A percentile compares a stretch with the other conserved stretches of the same genome.
These are phyloP conservation scores for Drosophila willistoni DNA, from an alignment of 1,140 invertebrate genomes.

Conservation along the genomic window DNA sequence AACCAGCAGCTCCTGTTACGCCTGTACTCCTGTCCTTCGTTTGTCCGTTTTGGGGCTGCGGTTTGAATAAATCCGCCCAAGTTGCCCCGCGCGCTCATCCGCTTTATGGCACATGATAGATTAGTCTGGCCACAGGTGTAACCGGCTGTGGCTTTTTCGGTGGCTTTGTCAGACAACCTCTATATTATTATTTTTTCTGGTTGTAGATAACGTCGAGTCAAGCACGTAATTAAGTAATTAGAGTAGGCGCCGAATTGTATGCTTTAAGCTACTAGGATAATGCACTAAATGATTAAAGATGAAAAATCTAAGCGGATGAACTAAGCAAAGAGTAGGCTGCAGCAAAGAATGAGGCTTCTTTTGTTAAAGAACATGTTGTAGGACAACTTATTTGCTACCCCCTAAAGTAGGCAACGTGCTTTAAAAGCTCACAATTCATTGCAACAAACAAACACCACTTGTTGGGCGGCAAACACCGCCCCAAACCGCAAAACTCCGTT, in stretches of 20 bases:
- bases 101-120: constrained; percentile 80
- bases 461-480: constrained; percentile 56
- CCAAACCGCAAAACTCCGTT: constrained; percentile 58
- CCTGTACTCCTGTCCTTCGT: not conserved
- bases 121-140: constrained; percentile 76
- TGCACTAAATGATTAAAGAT: not conserved
- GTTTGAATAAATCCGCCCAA: not conserved
- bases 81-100: constrained; percentile 29
- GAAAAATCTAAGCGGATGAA: not conserved
- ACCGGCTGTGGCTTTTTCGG: constrained; percentile 53
- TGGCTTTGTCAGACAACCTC: constrained; percentile 40
- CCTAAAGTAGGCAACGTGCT: constrained; percentile 47
- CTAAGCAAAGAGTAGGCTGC: not conserved
- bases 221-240: constrained; percentile 61
- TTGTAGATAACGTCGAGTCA: constrained; percentile 34
- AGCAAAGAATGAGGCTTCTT: not conserved
- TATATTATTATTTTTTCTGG: not conserved
- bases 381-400: constrained; percentile 7
- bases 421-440: constrained; percentile 25
- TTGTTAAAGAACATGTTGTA: not conserved
- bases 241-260: constrained; percentile 25
- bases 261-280: constrained; percentile 28
- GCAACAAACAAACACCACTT: constrained; percentile 49
- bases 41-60: not conserved
- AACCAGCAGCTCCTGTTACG: constrained; percentile 20